These are phyloP conservation scores for Melanostoma scalare DNA, from an alignment of 2,888 invertebrate genomes.

Conservation along the genomic window DNA sequence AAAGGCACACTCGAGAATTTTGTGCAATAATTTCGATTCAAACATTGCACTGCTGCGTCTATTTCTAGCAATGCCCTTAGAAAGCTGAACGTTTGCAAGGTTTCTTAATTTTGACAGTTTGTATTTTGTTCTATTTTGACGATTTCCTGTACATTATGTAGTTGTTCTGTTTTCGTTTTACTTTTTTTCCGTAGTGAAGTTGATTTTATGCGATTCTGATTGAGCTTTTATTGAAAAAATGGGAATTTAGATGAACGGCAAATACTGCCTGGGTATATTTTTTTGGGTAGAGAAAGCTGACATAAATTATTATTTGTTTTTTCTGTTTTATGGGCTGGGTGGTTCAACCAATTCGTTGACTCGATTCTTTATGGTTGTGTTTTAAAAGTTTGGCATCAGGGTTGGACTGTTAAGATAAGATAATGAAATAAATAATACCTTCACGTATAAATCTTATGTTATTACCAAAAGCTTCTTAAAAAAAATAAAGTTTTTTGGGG, in stretches of 20 bases:
- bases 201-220: constrained; percentile 44
- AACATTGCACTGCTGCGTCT: constrained; percentile 31
- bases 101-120: constrained; percentile 39
- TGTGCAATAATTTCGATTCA: constrained; percentile 17
- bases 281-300: constrained; percentile 18
- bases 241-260: constrained; percentile 15
- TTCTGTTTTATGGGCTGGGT: constrained; percentile 16
- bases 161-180: no score
- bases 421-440: no score
- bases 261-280: constrained; percentile 29
- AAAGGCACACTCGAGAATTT: constrained; percentile 14
- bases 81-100: constrained; percentile 15
- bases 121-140: constrained; percentile 47
- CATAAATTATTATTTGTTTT: constrained; percentile 49
- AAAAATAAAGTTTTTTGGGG: no score
- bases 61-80: constrained; percentile 31
- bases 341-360: constrained; percentile 31
- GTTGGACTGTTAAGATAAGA: no score
- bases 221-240: background rate
- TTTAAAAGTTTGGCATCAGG: no score
- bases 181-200: constrained; percentile 20
- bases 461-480: no score
- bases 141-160: background rate
- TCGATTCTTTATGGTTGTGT: constrained; percentile 6
- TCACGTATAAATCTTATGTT: no score